Evolutionary conservation across 2,113 vertebrate genomes (phyloP).

Genomic region (Vulpes vulpes): DNA sequence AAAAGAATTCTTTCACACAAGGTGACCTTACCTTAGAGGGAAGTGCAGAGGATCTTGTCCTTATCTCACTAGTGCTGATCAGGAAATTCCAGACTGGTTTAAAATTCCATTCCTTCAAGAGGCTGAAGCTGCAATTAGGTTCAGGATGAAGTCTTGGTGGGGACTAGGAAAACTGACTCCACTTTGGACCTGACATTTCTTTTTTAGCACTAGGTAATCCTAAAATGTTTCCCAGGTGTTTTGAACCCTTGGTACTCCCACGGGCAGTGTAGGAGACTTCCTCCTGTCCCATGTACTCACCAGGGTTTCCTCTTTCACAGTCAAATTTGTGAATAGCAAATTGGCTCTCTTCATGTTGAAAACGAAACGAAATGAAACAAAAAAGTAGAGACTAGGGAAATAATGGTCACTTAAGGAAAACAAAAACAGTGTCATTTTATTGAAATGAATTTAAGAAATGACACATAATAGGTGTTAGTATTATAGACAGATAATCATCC

Average conservation of each 20-base stretch:
- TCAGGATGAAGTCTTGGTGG: not conserved
- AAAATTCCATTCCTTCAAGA: not conserved
- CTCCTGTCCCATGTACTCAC: not conserved
- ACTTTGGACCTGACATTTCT: not conserved
- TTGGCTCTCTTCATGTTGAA: conserved; percentile 57
- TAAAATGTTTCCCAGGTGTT: not conserved
- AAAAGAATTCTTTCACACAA: not conserved
- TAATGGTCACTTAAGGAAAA: conserved; percentile 72
- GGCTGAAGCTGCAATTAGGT: not conserved
- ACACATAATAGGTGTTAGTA: conserved; percentile 77
- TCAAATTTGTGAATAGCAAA: conserved; percentile 15
- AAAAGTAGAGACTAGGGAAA: conserved; percentile 43
- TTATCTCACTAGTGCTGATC: not conserved
- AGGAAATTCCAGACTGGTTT: not conserved
- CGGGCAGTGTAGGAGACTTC: not conserved
- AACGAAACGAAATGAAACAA: not conserved
- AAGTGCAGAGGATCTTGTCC: not conserved
- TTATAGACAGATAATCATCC: conserved; percentile 84
- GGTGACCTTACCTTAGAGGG: not conserved
- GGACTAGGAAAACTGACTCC: not conserved
- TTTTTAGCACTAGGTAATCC: not conserved
- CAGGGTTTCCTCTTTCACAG: not conserved
- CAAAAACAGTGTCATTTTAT: conserved; percentile 75
- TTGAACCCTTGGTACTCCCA: not conserved
- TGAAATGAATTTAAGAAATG: conserved; percentile 79